A percentile compares a stretch with the other conserved stretches of the same genome.
phyloP scores from a whole-genome alignment of 2,113 vertebrate species.

The Rhineura floridana region DNA sequence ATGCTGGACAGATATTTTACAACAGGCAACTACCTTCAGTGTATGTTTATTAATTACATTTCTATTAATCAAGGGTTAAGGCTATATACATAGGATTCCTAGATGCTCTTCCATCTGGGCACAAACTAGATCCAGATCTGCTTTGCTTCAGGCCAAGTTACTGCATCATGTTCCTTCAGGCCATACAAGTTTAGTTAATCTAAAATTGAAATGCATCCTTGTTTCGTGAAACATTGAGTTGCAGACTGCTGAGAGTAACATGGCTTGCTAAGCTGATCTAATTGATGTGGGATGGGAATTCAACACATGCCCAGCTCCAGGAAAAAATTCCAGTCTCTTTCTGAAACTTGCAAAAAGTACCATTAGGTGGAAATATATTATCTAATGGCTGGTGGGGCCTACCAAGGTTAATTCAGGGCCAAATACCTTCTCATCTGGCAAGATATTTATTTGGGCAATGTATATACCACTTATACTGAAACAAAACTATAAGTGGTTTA shows the following conservation, averaged over 20 bases:
- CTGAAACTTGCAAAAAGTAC: not conserved
- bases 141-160: not conserved
- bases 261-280: not conserved
- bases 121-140: not conserved
- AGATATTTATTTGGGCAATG: too few species aligned
- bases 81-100: not conserved
- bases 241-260: not conserved
- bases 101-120: not conserved
- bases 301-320: not conserved
- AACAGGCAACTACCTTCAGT: not conserved
- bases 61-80: not conserved
- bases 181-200: not conserved
- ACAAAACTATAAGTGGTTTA: too few species aligned
- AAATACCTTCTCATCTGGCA: constrained; percentile 21
- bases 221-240: not conserved
- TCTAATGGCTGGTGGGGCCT: not conserved
- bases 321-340: rapidly evolving
- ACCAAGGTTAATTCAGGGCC: constrained; percentile 3
- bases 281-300: not conserved
- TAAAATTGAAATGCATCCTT: not conserved
- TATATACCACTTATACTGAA: too few species aligned
- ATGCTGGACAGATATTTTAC: not conserved
- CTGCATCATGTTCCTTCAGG: not conserved
- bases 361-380: not conserved
- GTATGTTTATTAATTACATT: not conserved